phyloP scores from a whole-genome alignment of 2,797 vertebrate genomes.

The Serranus cabrilla region DNA sequence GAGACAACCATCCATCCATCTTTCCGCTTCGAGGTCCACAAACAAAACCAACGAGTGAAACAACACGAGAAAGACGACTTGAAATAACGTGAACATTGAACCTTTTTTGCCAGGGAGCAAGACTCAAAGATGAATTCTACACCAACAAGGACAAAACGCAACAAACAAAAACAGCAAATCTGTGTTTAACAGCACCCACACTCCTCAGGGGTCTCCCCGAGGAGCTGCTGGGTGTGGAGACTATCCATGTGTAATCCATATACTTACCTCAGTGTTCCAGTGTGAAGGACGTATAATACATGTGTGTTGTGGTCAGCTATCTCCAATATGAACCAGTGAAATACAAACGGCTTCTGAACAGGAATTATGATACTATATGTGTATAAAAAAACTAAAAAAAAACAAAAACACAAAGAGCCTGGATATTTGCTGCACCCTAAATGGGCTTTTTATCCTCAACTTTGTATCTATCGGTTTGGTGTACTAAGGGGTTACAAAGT shows the following conservation, averaged over 20 bases:
- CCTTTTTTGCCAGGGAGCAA: slow-evolving; percentile 66
- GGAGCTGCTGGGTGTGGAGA: slow-evolving; percentile 72
- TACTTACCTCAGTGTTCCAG: slow-evolving; percentile 92
- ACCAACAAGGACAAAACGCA: slow-evolving; percentile 66
- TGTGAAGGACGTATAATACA: slow-evolving; percentile 87
- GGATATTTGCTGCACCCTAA: slow-evolving; percentile 90
- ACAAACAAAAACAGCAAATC: slow-evolving; percentile 74
- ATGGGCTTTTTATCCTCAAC: slow-evolving; percentile 87
- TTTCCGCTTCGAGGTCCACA: slow-evolving; percentile 68
- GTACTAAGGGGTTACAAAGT: slow-evolving; percentile 78
- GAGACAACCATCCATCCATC: slow-evolving; percentile 76
- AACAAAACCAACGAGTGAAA: slow-evolving; percentile 58
- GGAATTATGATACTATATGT: slow-evolving; percentile 82
- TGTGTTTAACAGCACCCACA: slow-evolving; percentile 69
- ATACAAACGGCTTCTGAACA: slow-evolving; percentile 82
- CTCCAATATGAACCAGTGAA: slow-evolving; percentile 87
- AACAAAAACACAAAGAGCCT: slow-evolving; percentile 82
- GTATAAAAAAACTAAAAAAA: slow-evolving; percentile 71
- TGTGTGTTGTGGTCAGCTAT: slow-evolving; percentile 88
- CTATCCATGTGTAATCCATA: slow-evolving; percentile 88
- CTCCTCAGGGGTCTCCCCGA: slow-evolving; percentile 75
- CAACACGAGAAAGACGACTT: slow-evolving; percentile 44
- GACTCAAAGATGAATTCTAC: slow-evolving; percentile 63
- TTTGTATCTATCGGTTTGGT: slow-evolving; percentile 86
- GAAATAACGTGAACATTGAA: slow-evolving; percentile 56